Percentiles rank a stretch among this genome's conserved stretches.
phyloP scores from a whole-genome alignment of 2,888 invertebrate genomes.

The Eupithecia pulchellata region DNA sequence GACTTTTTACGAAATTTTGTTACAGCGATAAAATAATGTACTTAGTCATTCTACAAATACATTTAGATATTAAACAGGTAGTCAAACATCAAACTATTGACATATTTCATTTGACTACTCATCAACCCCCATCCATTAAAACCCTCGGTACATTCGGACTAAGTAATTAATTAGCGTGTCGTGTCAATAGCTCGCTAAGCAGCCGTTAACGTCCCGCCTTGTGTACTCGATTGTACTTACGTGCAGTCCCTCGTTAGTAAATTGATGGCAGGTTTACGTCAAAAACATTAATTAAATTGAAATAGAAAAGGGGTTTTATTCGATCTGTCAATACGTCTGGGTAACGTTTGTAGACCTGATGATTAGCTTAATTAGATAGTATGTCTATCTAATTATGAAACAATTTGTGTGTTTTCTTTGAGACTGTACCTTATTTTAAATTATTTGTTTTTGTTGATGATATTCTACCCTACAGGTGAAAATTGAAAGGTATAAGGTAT shows the following conservation, averaged over 20 bases:
- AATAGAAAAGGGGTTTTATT: not conserved
- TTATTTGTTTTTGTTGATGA: not conserved
- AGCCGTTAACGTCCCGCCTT: constrained; percentile 24
- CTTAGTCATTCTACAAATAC: not conserved
- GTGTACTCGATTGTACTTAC: constrained; percentile 15
- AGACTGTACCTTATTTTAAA: not conserved
- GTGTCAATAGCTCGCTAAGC: constrained; percentile 39
- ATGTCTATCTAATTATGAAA: too few relatives aligned
- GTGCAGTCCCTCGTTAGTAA: constrained; percentile 9
- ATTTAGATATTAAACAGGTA: not conserved
- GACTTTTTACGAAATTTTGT: not conserved
- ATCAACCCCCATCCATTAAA: constrained; percentile 26
- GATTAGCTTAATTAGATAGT: not conserved
- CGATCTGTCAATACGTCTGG: not conserved
- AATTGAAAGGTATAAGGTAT: too few relatives aligned
- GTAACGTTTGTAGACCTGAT: not conserved
- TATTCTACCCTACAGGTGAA: too few relatives aligned
- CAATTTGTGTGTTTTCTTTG: not conserved
- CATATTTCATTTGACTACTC: constrained; percentile 22
- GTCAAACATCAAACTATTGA: constrained; percentile 9
- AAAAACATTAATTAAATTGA: not conserved
- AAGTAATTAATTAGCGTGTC: constrained; percentile 40
- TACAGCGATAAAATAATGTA: not conserved
- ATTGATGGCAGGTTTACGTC: constrained; percentile 3
- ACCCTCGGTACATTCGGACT: constrained; percentile 26